phyloP scores from a whole-genome alignment of 2,113 vertebrate genomes.

The Ivindomyrus marchei region DNA sequence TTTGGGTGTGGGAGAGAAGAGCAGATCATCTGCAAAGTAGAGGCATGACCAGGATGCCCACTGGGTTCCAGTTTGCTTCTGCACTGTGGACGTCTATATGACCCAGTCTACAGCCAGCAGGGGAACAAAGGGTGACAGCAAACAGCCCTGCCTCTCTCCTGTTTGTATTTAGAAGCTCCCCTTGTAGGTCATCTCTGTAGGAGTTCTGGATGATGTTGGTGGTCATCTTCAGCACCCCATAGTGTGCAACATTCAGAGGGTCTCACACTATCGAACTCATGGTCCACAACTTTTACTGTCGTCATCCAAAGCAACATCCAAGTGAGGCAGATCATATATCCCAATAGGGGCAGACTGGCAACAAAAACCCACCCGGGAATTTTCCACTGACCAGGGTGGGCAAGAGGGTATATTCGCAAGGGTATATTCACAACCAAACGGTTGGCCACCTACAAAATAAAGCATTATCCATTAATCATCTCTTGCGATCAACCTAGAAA shows the following conservation, averaged over 20 bases:
- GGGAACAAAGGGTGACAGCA: background rate
- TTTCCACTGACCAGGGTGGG: background rate
- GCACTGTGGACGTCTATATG: background rate
- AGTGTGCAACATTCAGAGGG: background rate
- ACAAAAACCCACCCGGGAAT: background rate
- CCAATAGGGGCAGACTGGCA: background rate
- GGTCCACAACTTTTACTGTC: background rate
- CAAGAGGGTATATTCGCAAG: background rate
- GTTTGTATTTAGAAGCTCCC: background rate
- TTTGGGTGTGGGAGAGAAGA: background rate
- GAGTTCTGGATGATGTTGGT: background rate
- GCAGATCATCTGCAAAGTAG: background rate
- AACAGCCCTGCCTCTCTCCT: background rate
- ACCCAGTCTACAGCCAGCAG: background rate
- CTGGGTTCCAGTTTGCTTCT: background rate
- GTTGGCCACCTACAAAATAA: background rate
- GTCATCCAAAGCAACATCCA: background rate
- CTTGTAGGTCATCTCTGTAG: no score
- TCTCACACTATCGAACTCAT: background rate
- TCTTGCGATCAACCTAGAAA: background rate
- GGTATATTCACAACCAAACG: background rate
- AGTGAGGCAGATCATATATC: background rate
- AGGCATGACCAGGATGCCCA: background rate
- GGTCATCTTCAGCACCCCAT: background rate
- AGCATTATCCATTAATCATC: background rate